A percentile compares a stretch with the other conserved stretches of the same genome.
These are phyloP conservation scores for Turnix velox DNA, from an alignment of 2,113 vertebrate genomes.

Conservation along the genomic window DNA sequence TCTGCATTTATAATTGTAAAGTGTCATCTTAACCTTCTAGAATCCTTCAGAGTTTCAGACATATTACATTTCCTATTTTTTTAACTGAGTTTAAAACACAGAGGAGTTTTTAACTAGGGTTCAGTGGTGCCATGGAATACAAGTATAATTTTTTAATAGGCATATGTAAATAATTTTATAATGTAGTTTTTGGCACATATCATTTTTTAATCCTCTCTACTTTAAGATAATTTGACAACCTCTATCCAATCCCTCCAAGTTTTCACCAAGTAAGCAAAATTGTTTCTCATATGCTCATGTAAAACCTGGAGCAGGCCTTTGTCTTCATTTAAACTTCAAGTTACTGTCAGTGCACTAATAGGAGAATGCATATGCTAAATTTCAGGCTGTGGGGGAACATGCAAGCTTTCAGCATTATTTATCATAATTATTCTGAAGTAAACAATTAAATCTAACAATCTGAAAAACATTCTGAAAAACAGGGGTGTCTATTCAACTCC, in stretches of 20 bases:
- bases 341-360: background rate
- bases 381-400: background rate
- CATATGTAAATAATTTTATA: background rate
- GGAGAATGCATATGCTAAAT: background rate
- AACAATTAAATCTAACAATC: slow-evolving; percentile 11
- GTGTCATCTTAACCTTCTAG: background rate
- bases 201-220: background rate
- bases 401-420: background rate
- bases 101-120: background rate
- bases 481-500: background rate
- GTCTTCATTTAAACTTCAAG: background rate
- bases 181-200: background rate
- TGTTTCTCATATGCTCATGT: background rate
- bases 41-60: background rate
- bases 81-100: background rate
- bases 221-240: background rate
- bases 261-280: background rate
- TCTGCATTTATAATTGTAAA: slow-evolving; percentile 4
- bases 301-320: background rate
- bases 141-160: background rate
- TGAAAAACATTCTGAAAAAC: background rate
- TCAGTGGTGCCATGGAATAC: background rate
- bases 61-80: background rate
- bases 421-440: background rate
- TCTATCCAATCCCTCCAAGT: background rate